Conservation (phyloP, 64 coral and sea anemone genomes). For the Cladopsammia gracilis region DNA sequence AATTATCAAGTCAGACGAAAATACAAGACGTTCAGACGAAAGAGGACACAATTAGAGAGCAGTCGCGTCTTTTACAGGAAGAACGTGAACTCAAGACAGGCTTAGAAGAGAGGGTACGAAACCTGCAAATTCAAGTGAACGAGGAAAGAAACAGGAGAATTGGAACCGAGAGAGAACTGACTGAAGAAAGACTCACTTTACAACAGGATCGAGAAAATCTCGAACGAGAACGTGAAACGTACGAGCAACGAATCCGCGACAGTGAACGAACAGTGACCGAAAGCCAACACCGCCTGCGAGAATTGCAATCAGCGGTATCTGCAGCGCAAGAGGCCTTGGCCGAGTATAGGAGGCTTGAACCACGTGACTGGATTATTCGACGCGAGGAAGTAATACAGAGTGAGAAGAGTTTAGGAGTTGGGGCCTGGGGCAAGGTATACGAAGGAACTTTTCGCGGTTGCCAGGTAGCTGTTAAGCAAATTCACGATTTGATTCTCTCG, state of each 20-base stretch:
- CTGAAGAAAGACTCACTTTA: slow-evolving; percentile 24
- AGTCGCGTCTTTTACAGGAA: slow-evolving; percentile 61
- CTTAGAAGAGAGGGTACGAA: slow-evolving; percentile 70
- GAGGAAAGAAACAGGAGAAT: slow-evolving; percentile 46
- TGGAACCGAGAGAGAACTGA: slow-evolving; percentile 52
- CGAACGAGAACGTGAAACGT: slow-evolving; percentile 51
- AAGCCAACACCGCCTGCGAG: slow-evolving; percentile 53
- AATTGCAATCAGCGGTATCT: slow-evolving; percentile 66
- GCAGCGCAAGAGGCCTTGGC: slow-evolving; percentile 78
- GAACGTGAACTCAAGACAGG: slow-evolving; percentile 57
- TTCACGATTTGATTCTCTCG: slow-evolving; percentile 92
- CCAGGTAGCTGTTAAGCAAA: slow-evolving; percentile 88
- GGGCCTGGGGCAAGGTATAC: slow-evolving; percentile 91
- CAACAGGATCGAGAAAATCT: slow-evolving; percentile 56
- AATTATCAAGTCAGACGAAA: slow-evolving; percentile 74
- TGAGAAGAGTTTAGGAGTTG: slow-evolving; percentile 69
- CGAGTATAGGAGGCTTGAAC: slow-evolving; percentile 85
- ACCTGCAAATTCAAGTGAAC: slow-evolving; percentile 50
- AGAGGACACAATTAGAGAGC: slow-evolving; percentile 71
- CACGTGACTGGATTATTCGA: slow-evolving; percentile 94
- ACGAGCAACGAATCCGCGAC: slow-evolving; percentile 72
- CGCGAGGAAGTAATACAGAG: slow-evolving; percentile 82
- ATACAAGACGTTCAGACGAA: slow-evolving; percentile 44
- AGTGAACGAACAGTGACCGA: slow-evolving; percentile 54
- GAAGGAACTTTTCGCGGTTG: slow-evolving; percentile 83